Evolutionary conservation across 1,140 invertebrate species (phyloP).

Genomic region (Cydia pomonella): DNA sequence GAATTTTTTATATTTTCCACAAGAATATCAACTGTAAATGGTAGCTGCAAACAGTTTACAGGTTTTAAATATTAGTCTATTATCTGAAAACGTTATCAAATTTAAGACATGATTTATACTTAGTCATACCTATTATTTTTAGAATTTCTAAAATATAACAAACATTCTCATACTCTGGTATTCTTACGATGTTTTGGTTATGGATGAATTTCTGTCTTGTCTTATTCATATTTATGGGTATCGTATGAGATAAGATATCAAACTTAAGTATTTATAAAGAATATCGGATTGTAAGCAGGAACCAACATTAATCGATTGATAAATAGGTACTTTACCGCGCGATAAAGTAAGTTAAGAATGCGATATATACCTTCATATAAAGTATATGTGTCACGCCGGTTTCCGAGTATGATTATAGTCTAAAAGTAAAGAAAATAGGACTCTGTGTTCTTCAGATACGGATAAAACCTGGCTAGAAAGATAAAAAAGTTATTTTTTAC

Average conservation of each 20-base stretch:
- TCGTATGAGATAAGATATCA: neutral
- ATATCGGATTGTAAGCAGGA: neutral
- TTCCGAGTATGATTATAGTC: too few relatives aligned
- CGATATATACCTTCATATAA: too few relatives aligned
- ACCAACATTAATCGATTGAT: neutral
- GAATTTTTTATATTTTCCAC: neutral
- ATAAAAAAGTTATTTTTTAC: too few relatives aligned
- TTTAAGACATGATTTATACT: neutral
- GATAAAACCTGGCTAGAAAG: too few relatives aligned
- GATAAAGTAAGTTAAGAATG: too few relatives aligned
- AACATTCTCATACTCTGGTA: neutral
- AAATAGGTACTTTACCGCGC: neutral
- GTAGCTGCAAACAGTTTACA: neutral
- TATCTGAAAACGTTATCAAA: slow-evolving; percentile 21
- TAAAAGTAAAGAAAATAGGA: too few relatives aligned
- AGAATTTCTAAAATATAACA: neutral
- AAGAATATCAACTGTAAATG: neutral
- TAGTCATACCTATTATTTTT: neutral
- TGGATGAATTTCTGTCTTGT: neutral
- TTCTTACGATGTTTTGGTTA: neutral
- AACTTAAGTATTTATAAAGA: neutral
- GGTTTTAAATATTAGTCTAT: slow-evolving; percentile 15
- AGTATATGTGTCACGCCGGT: too few relatives aligned
- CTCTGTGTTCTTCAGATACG: too few relatives aligned
- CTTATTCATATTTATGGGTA: neutral